Percentiles rank a stretch among this genome's conserved stretches.
Conservation (phyloP, 2,113 vertebrate species). For the Vidua macroura region DNA sequence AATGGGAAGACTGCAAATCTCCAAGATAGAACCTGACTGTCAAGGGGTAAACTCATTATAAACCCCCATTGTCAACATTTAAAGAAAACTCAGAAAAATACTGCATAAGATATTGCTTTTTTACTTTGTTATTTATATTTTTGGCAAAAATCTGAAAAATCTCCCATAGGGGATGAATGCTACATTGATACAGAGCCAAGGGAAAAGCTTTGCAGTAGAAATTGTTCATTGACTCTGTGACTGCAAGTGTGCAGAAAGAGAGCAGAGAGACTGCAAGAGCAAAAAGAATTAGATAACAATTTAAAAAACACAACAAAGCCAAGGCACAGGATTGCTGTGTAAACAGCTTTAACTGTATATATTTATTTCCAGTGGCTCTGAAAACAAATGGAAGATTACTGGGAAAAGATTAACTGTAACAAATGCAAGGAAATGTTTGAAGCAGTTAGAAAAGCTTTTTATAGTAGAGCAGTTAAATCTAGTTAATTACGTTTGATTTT, state of each 20-base stretch:
- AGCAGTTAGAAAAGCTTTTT: constrained; percentile 35
- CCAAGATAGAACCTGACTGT: background rate
- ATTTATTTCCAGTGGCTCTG: constrained; percentile 13
- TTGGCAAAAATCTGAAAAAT: background rate
- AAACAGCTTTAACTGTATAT: constrained; percentile 25
- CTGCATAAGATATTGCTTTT: background rate
- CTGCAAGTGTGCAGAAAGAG: background rate
- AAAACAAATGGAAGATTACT: constrained; percentile 47
- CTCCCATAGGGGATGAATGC: background rate
- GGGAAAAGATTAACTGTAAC: constrained; percentile 44
- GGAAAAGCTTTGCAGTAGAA: constrained; percentile 6
- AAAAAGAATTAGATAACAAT: constrained; percentile 23
- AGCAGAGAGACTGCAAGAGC: background rate
- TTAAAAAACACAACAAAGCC: background rate
- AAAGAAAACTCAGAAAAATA: background rate
- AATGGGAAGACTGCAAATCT: background rate
- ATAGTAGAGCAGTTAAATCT: background rate
- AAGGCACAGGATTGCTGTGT: background rate
- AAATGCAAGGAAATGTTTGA: constrained; percentile 22
- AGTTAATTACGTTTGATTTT: constrained; percentile 31
- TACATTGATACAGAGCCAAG: background rate
- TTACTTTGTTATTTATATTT: background rate
- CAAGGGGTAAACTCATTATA: background rate
- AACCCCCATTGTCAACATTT: background rate
- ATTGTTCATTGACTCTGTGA: constrained; percentile 27